These are phyloP conservation scores for Zosterops lateralis DNA, from an alignment of 2,113 vertebrate genomes.

Conservation along the genomic window DNA sequence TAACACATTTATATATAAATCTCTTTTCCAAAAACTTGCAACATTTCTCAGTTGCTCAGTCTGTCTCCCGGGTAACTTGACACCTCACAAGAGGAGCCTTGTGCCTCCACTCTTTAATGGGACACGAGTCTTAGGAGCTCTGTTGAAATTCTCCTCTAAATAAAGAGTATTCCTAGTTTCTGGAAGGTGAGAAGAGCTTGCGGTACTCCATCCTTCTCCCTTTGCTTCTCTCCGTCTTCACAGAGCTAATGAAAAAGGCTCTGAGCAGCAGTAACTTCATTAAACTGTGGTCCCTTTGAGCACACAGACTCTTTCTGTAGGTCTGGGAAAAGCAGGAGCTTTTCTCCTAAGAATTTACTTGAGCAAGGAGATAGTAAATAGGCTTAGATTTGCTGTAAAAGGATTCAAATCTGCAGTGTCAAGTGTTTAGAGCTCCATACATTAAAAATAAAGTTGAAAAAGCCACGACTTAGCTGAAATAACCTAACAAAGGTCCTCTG, in stretches of 20 bases:
- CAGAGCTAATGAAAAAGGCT: neutral
- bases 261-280: neutral
- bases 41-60: slow-evolving; percentile 44
- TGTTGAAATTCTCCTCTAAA: slow-evolving; percentile 6
- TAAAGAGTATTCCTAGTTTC: slow-evolving; percentile 7
- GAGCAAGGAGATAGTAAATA: neutral
- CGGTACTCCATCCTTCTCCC: neutral
- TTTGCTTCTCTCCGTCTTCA: neutral
- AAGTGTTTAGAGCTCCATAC: neutral
- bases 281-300: neutral
- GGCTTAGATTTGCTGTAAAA: neutral
- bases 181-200: slow-evolving; percentile 21
- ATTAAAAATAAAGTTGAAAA: neutral
- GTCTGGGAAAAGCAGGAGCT: neutral
- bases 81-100: slow-evolving; percentile 60
- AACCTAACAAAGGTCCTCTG: neutral
- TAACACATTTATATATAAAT: slow-evolving; percentile 63
- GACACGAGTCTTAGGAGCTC: neutral
- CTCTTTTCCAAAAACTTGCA: slow-evolving; percentile 52
- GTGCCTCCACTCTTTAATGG: slow-evolving; percentile 18
- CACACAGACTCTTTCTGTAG: neutral
- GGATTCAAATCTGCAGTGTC: neutral
- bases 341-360: neutral
- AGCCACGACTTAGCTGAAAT: neutral
- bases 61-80: slow-evolving; percentile 61